Percentiles rank a stretch among this genome's conserved stretches.
phyloP scores from a whole-genome alignment of 2,797 vertebrate species.

The Pseudochirops cupreus region DNA sequence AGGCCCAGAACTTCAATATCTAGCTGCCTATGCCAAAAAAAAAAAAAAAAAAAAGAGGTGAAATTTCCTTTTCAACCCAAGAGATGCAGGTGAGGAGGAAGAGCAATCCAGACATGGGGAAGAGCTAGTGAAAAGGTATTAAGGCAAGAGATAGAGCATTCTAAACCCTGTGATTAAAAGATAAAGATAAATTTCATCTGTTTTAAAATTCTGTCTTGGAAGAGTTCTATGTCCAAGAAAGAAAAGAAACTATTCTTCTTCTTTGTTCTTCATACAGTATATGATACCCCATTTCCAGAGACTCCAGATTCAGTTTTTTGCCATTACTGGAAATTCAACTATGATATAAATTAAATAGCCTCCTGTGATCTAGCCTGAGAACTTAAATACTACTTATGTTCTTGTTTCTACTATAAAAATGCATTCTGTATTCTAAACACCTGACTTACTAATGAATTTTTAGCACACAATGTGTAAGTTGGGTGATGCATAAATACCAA shows the following conservation, averaged over 20 bases:
- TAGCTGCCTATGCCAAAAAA: background rate
- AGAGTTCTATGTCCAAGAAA: background rate
- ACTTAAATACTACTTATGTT: background rate
- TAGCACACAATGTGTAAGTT: background rate
- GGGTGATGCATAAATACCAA: background rate
- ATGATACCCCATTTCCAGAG: background rate
- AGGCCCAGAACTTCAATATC: background rate
- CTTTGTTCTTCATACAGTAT: background rate
- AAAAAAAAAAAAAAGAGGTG: background rate
- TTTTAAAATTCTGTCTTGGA: background rate
- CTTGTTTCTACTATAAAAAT: background rate
- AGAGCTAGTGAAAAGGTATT: background rate
- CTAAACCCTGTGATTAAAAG: background rate
- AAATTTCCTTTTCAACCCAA: background rate
- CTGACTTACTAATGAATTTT: background rate
- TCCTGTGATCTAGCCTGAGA: background rate
- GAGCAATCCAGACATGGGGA: background rate
- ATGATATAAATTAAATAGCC: background rate
- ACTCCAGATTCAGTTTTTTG: background rate
- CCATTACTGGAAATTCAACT: background rate
- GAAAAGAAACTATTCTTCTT: background rate
- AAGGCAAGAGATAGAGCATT: background rate
- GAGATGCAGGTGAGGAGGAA: background rate
- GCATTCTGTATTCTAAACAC: background rate
- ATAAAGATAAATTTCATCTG: background rate